Base-by-base conservation (phyloP, 2,113 vertebrate genomes). In the Gymnarchus niloticus region DNA sequence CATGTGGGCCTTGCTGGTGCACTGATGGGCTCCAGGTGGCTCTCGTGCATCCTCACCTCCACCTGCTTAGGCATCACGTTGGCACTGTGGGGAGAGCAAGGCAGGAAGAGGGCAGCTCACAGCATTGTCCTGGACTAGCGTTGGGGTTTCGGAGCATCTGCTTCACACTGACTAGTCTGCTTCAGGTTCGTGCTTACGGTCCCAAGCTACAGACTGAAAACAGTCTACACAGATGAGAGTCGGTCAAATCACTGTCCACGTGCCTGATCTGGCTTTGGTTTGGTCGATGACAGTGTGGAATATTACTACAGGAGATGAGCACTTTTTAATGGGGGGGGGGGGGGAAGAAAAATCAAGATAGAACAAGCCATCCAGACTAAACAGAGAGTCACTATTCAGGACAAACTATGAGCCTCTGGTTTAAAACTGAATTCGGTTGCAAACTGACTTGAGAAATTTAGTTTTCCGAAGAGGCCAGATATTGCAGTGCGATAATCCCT, bases 1-100 rank as follows among this genome's bases (percentile, higher is more conserved):
- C 96, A 96, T 87, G 95, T 91, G 59, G 96, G 93, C 86, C 93
- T 93, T 81, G 93, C 95, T 88, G 95, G 91, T 33, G 94, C 92
- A 91, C 98, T 97, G 1, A 95, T 96, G 0, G 97, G 94, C 88
- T 93, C 94, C 91, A 99, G 94, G 86, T 99, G 96, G 89, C 96
- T 98, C 91, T 98, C 97, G 0, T 96, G 97, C 97, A 99, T 98
- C 87, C 97, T 95, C 86, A 99, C 98, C 92, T 99, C 98, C 87
- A 99, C 97, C 95, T 99, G 97, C 95, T 98, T 99, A 93, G 98
- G 97, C 96, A 99, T 99, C 90, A 92, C 97, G 96, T 95, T 96
- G 95, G 96, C 94, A 95, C 97, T 99, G 92, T 2, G n/a, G 48
- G 23, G 84, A 69, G 51, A 81, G 52, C 28, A 61, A 48, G 56